Evolutionary conservation across 2,797 vertebrate genomes (phyloP), one percentile per base, ranked within the genome.

Genomic region (Rachycentron canadum): DNA sequence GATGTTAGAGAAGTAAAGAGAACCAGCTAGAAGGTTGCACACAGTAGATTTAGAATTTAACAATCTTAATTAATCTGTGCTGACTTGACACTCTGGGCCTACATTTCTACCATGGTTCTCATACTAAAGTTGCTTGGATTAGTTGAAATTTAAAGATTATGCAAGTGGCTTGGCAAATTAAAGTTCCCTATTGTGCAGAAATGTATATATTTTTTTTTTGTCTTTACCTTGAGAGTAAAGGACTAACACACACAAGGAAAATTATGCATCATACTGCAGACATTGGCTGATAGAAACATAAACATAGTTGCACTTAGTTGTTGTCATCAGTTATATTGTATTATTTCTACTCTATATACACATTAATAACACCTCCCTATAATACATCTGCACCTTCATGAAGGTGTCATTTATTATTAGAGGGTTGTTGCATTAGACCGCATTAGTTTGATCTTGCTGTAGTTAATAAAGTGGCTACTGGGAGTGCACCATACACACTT

Each of bases 11-110:
- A 50, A 73, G 41, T 53, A 59, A 70, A 12, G 1, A 40, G 59
- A 59, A 74, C 71, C 74, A 70, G 59, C 41, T 69, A 21, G 25
- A 70, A 28, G 32, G 55, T 49, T 76, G 26, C 52, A 36, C 50
- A 57, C 10, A 14, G 60, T 63, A 41, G 25, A 14, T 63, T 69
- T 56, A 60, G 30, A 68, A 53, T 19, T 32, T 45, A 55, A 61
- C 26, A 43, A 10, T 57, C 19, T 59, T 30, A n/a, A n/a, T 17
- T 57, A 38, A 11, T 60, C 58, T 67, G 56, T 50, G 52, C 43
- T 69, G 60, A 64, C 17, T 26, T 25, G 26, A 47, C 40, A 30
- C 43, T 17, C 43, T 30, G 19, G 32, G n/a, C n/a, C n/a, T n/a
- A 32, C 26, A 23, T 14, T 49, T 50, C 32, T 45, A 45, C 19